phyloP scores from a whole-genome alignment of 1,140 invertebrate species.

The Eumaeus atala region DNA sequence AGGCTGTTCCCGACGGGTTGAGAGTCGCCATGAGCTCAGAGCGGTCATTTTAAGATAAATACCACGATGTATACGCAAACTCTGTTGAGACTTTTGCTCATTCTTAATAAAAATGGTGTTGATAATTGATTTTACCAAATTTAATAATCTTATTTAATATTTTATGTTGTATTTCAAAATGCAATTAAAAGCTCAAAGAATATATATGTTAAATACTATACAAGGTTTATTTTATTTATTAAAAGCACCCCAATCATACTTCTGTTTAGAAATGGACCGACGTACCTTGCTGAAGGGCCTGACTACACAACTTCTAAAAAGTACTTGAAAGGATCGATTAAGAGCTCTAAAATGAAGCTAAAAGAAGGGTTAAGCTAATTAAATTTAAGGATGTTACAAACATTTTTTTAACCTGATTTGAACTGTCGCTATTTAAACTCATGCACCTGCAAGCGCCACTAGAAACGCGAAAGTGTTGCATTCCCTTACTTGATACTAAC shows the following conservation, averaged over 20 bases:
- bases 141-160: conserved; percentile 76
- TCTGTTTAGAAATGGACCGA: too few relatives aligned
- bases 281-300: too few relatives aligned
- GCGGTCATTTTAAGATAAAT: conserved; percentile 69
- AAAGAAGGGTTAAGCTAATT: too few relatives aligned
- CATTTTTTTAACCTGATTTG: too few relatives aligned
- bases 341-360: too few relatives aligned
- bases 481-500: too few relatives aligned
- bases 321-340: too few relatives aligned
- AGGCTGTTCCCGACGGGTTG: neutral
- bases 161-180: conserved; percentile 77
- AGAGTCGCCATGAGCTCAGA: conserved; percentile 32
- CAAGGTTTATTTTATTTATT: conserved; percentile 41
- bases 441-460: too few relatives aligned
- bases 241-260: neutral
- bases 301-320: too few relatives aligned
- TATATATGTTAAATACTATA: conserved; percentile 76
- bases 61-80: conserved; percentile 74
- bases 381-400: too few relatives aligned
- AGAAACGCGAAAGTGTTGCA: too few relatives aligned
- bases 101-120: conserved; percentile 70
- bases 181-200: conserved; percentile 77
- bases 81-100: conserved; percentile 74
- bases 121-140: conserved; percentile 76
- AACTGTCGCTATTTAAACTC: too few relatives aligned